Evolutionary conservation across 2,888 invertebrate genomes (phyloP), one percentile per base, ranked within the genome.

Genomic region (Himalopsyche anomala): DNA sequence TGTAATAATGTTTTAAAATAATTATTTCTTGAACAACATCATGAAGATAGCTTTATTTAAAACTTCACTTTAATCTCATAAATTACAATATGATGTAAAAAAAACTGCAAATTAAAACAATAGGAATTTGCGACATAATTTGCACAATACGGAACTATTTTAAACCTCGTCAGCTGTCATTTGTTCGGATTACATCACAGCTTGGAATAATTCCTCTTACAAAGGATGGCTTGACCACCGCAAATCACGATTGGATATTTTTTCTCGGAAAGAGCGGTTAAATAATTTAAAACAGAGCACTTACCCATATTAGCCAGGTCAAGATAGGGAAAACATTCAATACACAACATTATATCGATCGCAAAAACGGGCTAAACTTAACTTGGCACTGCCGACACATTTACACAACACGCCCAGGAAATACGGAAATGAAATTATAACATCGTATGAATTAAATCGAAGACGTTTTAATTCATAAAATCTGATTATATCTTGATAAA

Each of bases 401-500:
- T 84, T 82, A 80, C 82, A 84, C 84, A 80, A 84, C 82, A 82
- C 85, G 55, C 38, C 74, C 82, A 54, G 74, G 28, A 55, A 74
- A 81, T n/a, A 42, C 83, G 69, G 40, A 74, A 82, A n/a, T 19
- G 40, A 51, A 56, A 74, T 11, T 45, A 36, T 45, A 45, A 80
- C 9, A 62, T 38, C 55, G 36, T 12, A 9, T 9, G 69, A 8
- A 15, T 17, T 36, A 28, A n/a, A 80, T 38, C 19, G 9, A 38
- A 17, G 42, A 51, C 51, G n/a, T 84, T 85, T 85, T 87, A 85
- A 87, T 87, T 87, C 87, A 87, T 69, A 79, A 87, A 74, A 28
- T 38, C 93, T 93, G 92, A 91, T 93, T 92, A 11, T 93, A 93
- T 92, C 91, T 93, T 93, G 92, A 93, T 91, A 91, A 91, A 89